Evolutionary conservation across 2,797 vertebrate species (phyloP).

Genomic region (Lemur catta): DNA sequence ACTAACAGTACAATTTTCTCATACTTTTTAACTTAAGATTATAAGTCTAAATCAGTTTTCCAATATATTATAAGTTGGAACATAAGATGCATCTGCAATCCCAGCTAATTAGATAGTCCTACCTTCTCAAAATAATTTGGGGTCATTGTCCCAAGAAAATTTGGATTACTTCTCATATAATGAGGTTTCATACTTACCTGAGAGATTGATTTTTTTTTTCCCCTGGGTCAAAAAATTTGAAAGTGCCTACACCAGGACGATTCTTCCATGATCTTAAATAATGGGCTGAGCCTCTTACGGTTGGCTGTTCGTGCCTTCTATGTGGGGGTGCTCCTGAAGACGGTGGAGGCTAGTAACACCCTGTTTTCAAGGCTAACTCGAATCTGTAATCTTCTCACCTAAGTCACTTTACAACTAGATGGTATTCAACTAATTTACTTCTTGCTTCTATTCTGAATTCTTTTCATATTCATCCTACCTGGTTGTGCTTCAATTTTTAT

Average conservation of each 20-base stretch:
- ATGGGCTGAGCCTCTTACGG: not conserved
- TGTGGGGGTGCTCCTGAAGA: not conserved
- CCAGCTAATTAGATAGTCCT: not conserved
- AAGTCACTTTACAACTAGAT: not conserved
- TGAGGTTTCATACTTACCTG: not conserved
- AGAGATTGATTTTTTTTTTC: not conserved
- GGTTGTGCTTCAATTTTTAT: not conserved
- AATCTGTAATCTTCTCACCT: not conserved
- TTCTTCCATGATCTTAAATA: not conserved
- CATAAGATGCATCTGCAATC: not conserved
- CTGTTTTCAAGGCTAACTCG: not conserved
- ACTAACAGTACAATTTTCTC: not conserved
- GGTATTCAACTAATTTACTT: not conserved
- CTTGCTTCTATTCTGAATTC: not conserved
- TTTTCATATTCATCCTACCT: not conserved
- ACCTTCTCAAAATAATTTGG: not conserved
- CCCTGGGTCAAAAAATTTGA: not conserved
- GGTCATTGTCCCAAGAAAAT: not conserved
- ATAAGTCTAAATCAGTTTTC: not conserved
- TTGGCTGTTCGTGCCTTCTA: not conserved
- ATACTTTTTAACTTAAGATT: constrained; percentile 1
- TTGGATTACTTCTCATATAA: not conserved
- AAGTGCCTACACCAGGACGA: not conserved
- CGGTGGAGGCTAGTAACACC: not conserved
- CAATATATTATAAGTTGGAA: not conserved